Percentiles rank a stretch among this genome's conserved stretches.
phyloP scores from a whole-genome alignment of 2,113 vertebrate genomes.

The Mesocricetus auratus region DNA sequence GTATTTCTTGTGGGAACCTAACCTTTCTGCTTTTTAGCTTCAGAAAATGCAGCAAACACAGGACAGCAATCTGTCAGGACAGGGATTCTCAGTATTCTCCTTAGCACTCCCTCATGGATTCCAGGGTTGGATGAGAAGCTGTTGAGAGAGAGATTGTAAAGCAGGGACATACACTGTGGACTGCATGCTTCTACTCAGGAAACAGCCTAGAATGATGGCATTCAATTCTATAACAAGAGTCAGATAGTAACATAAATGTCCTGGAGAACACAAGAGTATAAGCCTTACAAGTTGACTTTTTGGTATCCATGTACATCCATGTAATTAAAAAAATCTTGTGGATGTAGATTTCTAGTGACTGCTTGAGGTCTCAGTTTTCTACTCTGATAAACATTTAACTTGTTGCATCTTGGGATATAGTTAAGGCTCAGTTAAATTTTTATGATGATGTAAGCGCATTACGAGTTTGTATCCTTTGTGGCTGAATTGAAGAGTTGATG shows the following conservation, averaged over 20 bases:
- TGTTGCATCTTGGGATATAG: constrained; percentile 22
- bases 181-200: background rate
- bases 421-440: constrained; percentile 43
- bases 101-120: constrained; percentile 21
- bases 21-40: constrained; percentile 25
- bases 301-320: background rate
- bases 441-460: background rate
- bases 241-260: background rate
- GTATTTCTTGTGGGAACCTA: background rate
- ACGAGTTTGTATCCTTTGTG: background rate
- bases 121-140: background rate
- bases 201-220: background rate
- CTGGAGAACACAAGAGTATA: background rate
- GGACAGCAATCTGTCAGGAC: background rate
- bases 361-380: constrained; percentile 7
- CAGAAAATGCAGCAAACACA: constrained; percentile 5
- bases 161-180: background rate
- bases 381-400: constrained; percentile 11
- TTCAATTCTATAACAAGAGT: constrained; percentile 47
- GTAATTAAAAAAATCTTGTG: background rate
- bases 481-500: background rate
- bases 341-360: background rate
- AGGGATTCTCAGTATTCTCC: background rate
- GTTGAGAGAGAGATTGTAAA: background rate
- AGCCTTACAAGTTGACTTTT: constrained; percentile 31